Percentiles rank a stretch among this genome's conserved stretches.
Evolutionary conservation across 2,113 vertebrate genomes (phyloP).

Genomic region (Neogobius melanostomus): DNA sequence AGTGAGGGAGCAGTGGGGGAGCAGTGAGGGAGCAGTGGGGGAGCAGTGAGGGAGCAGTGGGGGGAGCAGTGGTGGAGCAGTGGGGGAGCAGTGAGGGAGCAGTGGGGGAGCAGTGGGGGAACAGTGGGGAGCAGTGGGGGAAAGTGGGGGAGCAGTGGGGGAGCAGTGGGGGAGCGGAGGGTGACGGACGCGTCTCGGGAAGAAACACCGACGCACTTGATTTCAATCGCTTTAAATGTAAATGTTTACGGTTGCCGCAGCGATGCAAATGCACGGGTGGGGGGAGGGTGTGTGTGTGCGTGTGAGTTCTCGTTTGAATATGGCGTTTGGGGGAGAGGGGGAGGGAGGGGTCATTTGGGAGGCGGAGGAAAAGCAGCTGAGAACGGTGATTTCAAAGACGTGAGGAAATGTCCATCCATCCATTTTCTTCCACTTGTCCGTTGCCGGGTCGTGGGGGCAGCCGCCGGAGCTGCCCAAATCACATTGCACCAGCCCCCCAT

Average conservation of each 20-base stretch:
- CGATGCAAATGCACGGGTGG: conserved; percentile 76
- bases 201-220: conserved; percentile 72
- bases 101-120: conserved; percentile 26
- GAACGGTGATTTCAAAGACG: not conserved
- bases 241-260: conserved; percentile 74
- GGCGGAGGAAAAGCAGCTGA: conserved; percentile 2
- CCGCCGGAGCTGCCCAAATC: too few species aligned
- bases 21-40: too few species aligned
- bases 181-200: conserved; percentile 72
- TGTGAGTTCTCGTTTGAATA: conserved; percentile 50
- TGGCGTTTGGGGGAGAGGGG: conserved; percentile 38
- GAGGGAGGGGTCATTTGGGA: not conserved
- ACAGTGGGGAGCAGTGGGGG: conserved; percentile 5
- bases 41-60: too few species aligned
- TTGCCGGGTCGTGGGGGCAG: too few species aligned
- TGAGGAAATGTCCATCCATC: too few species aligned
- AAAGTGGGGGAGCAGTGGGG: conserved; percentile 15
- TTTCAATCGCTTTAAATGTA: conserved; percentile 84
- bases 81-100: too few species aligned
- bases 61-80: too few species aligned
- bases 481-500: too few species aligned
- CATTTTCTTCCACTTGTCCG: too few species aligned
- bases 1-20: too few species aligned
- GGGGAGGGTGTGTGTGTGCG: conserved; percentile 11
- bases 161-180: conserved; percentile 32